Evolutionary conservation across 2,888 invertebrate species (phyloP).

Genomic region (Ecdyonurus torrentis): DNA sequence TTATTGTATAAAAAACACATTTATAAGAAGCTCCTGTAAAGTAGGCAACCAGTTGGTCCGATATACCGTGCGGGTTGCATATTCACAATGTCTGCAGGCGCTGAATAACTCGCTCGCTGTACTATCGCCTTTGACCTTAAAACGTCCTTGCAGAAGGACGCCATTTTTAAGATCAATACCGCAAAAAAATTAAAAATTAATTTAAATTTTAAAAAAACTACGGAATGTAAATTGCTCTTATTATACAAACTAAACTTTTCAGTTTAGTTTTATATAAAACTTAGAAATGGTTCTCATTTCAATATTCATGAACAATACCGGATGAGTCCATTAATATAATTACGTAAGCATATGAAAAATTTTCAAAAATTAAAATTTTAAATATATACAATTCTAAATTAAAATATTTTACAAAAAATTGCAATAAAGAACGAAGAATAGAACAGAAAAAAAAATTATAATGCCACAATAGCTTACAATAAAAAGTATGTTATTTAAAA

Average conservation of each 20-base stretch:
- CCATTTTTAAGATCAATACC: background rate
- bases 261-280: too few relatives aligned
- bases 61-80: background rate
- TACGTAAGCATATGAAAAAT: background rate
- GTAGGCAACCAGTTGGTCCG: background rate
- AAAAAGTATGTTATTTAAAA: too few relatives aligned
- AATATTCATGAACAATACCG: too few relatives aligned
- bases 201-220: too few relatives aligned
- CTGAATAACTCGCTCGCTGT: background rate
- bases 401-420: background rate
- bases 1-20: too few relatives aligned
- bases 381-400: background rate
- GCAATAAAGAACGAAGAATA: background rate
- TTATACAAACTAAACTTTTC: too few relatives aligned
- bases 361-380: background rate
- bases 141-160: background rate
- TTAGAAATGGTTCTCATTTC: too few relatives aligned
- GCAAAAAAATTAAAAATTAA: too few relatives aligned
- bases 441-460: background rate
- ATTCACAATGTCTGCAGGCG: background rate
- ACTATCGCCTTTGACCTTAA: background rate
- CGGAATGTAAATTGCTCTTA: too few relatives aligned
- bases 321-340: too few relatives aligned
- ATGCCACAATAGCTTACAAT: too few relatives aligned
- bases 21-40: background rate